A percentile compares a stretch with the other conserved stretches of the same genome.
Conservation (phyloP, 2,888 invertebrate genomes). For the Brenthis ino region DNA sequence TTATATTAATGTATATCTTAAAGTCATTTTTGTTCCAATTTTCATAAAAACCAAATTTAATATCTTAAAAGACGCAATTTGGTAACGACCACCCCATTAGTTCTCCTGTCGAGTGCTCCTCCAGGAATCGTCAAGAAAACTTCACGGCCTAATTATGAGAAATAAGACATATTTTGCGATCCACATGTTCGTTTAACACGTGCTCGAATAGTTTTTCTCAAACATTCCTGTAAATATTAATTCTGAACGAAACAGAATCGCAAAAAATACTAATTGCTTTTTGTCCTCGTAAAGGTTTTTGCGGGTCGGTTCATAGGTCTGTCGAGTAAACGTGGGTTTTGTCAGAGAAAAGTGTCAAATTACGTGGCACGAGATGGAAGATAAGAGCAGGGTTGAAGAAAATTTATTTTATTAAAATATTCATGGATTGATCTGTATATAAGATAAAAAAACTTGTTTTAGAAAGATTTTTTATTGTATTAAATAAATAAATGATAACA, state of each 20-base stretch:
- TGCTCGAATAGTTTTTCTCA: slow-evolving; percentile 64
- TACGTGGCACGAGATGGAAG: slow-evolving; percentile 78
- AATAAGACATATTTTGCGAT: slow-evolving; percentile 77
- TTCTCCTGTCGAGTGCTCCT: slow-evolving; percentile 42
- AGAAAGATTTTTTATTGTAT: no score
- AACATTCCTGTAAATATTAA: slow-evolving; percentile 76
- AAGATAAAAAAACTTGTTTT: slow-evolving; percentile 9
- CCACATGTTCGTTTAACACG: slow-evolving; percentile 74
- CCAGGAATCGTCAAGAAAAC: slow-evolving; percentile 53
- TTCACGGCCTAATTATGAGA: slow-evolving; percentile 79
- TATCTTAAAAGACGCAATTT: slow-evolving; percentile 2
- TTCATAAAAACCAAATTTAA: not conserved
- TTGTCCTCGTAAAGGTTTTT: slow-evolving; percentile 70
- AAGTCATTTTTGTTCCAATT: not conserved
- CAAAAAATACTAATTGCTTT: slow-evolving; percentile 80
- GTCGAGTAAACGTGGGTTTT: slow-evolving; percentile 78
- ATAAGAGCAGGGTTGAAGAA: slow-evolving; percentile 67
- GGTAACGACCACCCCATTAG: slow-evolving; percentile 63
- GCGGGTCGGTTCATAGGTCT: slow-evolving; percentile 61
- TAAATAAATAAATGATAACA: no score
- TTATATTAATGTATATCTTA: no score
- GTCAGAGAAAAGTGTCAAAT: slow-evolving; percentile 82
- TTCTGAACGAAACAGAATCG: slow-evolving; percentile 62
- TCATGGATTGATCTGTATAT: not conserved
- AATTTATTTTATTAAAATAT: slow-evolving; percentile 28